Evolutionary conservation across 2,797 vertebrate species (phyloP), one percentile per base, ranked within the genome.

Genomic region (Sebastes minor): DNA sequence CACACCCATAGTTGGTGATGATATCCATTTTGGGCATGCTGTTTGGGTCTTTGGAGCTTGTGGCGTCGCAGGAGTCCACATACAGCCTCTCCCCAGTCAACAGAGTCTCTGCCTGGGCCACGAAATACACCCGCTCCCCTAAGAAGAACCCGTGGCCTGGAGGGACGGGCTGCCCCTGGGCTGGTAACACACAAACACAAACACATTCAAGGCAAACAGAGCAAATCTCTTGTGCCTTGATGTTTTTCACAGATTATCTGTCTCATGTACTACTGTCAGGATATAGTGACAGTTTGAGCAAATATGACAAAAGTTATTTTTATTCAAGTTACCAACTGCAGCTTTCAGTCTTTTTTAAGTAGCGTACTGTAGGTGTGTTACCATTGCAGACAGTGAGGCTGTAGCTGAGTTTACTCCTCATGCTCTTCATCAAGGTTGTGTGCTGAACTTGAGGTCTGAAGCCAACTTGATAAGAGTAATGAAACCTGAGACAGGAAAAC

Each of bases 401-500:
- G 86, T 95, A 95, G 22, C 27, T 60, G 16, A 62, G 81, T 80
- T 86, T 91, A 56, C 71, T 86, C 25, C 57, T 80, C 32, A 95
- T 49, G 55, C 56, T 90, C 85, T 92, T 95, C 69, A 89, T 12
- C 25, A 92, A 90, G 0, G 85, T 85, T 4, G n/a, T 71, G 2
- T 79, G 87, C 23, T 85, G 82, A n/a, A 86, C 52, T 35, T 88
- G 78, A 18, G 94, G 94, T 57, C 69, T 77, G 66, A 87, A 95
- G 42, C 95, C 94, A 23, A 95, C 86, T 77, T 95, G 81, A 66
- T 95, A 95, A 0, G 94, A 90, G 75, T 95, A 94, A 86, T 95
- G 88, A 89, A 95, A 96, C 79, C 94, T 95, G 68, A 32, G 69
- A 82, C 27, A 73, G 42, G 14, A 18, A 20, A 18, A 60, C 49